Evolutionary conservation across 2,888 invertebrate species (phyloP).

Genomic region (Marronus borbonicus): DNA sequence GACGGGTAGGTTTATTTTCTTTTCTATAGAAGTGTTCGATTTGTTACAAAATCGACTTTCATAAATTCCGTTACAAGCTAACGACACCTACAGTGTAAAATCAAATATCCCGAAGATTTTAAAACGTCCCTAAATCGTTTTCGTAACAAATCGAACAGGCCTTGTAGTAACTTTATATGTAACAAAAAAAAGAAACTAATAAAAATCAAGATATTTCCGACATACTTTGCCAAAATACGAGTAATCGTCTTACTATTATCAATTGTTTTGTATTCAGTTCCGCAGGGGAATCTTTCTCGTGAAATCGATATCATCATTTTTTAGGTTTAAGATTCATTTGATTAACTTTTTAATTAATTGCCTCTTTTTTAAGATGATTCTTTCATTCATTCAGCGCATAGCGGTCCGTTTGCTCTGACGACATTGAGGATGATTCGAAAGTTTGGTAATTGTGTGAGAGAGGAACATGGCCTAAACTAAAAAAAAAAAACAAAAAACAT

Average conservation of each 20-base stretch:
- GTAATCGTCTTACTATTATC: background rate
- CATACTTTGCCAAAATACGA: slow-evolving; percentile 16
- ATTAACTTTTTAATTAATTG: background rate
- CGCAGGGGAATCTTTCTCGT: background rate
- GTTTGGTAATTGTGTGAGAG: slow-evolving; percentile 47
- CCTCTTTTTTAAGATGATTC: too few relatives aligned
- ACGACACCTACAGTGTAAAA: background rate
- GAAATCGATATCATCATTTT: background rate
- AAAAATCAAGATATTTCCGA: slow-evolving; percentile 7
- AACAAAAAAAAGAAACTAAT: background rate
- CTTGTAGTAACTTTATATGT: slow-evolving; percentile 5
- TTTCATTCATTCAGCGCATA: background rate
- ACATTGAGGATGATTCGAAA: background rate
- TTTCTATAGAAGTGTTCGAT: slow-evolving; percentile 2
- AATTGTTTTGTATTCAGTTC: background rate
- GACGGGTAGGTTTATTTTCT: slow-evolving; percentile 46
- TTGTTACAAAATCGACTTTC: slow-evolving; percentile 4
- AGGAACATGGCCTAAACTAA: slow-evolving; percentile 61
- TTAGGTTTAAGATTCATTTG: background rate
- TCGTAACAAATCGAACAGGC: slow-evolving; percentile 16
- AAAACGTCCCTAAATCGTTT: background rate
- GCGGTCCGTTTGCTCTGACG: background rate
- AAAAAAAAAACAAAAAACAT: slow-evolving; percentile 49
- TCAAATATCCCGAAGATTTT: background rate
- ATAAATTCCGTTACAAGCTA: background rate